Conservation (phyloP, 2,888 invertebrate species). For the Drosophila setosimentum region DNA sequence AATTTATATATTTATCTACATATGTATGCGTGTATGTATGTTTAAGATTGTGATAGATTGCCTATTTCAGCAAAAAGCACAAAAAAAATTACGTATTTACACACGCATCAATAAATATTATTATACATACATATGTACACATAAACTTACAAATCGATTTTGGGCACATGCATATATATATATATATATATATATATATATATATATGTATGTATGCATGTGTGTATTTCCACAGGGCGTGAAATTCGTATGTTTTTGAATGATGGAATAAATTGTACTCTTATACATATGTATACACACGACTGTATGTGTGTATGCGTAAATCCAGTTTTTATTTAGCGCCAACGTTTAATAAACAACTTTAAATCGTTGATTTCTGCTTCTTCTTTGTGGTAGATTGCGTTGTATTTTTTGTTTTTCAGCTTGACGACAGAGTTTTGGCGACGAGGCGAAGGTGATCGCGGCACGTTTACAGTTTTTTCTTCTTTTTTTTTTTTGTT, state of each 20-base stretch:
- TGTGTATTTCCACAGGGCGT: slow-evolving; percentile 19
- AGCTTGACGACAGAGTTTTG: not conserved
- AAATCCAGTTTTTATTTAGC: slow-evolving; percentile 62
- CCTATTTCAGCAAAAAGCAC: no score
- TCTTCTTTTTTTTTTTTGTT: slow-evolving; percentile 3
- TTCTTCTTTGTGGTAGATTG: slow-evolving; percentile 31
- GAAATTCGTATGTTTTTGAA: slow-evolving; percentile 35
- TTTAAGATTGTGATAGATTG: not conserved
- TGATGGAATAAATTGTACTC: slow-evolving; percentile 24
- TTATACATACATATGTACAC: not conserved
- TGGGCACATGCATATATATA: not conserved
- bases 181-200: not conserved
- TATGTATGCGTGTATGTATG: not conserved
- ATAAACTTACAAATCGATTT: slow-evolving; percentile 6
- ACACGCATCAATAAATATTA: not conserved
- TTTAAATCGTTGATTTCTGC: slow-evolving; percentile 29
- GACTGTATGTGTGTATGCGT: slow-evolving; percentile 6
- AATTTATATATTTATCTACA: not conserved
- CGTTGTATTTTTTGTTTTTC: slow-evolving; percentile 4
- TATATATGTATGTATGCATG: not conserved
- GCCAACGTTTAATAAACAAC: slow-evolving; percentile 36
- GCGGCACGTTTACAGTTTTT: slow-evolving; percentile 48
- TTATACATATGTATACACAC: not conserved
- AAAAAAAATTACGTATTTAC: not conserved
- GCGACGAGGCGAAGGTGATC: slow-evolving; percentile 27